These are phyloP conservation scores for Mesitornis unicolor DNA, from an alignment of 2,113 vertebrate species.

Conservation along the genomic window DNA sequence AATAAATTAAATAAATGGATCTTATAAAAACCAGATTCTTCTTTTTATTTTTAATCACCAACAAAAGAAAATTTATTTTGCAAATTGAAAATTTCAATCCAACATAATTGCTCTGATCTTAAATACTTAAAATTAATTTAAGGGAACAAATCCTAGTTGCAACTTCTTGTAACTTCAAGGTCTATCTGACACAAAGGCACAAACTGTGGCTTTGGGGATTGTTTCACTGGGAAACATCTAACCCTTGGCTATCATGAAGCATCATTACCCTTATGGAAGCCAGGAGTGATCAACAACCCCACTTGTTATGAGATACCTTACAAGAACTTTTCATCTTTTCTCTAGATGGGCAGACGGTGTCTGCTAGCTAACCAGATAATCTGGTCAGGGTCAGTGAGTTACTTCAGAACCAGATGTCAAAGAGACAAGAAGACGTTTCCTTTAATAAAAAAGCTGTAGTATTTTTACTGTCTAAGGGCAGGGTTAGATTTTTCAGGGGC, in stretches of 20 bases:
- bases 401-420: background rate
- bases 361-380: background rate
- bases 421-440: background rate
- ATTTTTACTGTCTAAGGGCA: background rate
- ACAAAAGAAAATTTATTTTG: background rate
- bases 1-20: background rate
- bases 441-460: background rate
- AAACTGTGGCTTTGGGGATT: background rate
- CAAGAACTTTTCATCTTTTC: background rate
- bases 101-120: background rate
- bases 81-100: background rate
- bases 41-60: background rate
- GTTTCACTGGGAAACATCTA: background rate
- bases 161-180: background rate
- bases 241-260: background rate
- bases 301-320: background rate
- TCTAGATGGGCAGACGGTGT: background rate
- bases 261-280: background rate
- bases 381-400: accelerated
- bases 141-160: background rate
- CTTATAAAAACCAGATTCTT: background rate
- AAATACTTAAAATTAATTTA: background rate
- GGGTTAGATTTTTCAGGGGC: background rate
- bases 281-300: background rate
- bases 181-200: background rate